Evolutionary conservation across 2,113 vertebrate species (phyloP).

Genomic region (Brachyistius frenatus): DNA sequence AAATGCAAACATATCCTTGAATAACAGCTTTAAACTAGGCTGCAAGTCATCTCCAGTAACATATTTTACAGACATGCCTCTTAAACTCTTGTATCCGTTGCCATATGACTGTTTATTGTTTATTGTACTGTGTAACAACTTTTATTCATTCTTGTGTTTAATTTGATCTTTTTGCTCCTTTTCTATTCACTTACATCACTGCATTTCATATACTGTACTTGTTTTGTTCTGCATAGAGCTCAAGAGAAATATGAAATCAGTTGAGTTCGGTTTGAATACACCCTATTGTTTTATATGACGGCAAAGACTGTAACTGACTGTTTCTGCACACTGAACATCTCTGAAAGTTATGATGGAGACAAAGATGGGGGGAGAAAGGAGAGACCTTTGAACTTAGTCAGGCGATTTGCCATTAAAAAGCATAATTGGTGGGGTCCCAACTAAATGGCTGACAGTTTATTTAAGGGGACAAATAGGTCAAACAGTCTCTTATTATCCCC

Average conservation of each 20-base stretch:
- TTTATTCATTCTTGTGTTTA: neutral
- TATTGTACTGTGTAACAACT: neutral
- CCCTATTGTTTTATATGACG: slow-evolving; percentile 11
- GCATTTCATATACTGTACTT: neutral
- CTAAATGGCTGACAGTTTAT: slow-evolving; percentile 71
- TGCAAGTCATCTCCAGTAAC: too few relatives aligned
- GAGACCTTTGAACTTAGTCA: slow-evolving; percentile 35
- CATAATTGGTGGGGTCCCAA: slow-evolving; percentile 54
- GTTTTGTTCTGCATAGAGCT: neutral
- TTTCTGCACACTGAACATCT: slow-evolving; percentile 24
- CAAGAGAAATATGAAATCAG: neutral
- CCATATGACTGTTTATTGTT: neutral
- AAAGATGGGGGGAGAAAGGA: slow-evolving; percentile 35
- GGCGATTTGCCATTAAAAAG: slow-evolving; percentile 52
- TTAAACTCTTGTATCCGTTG: too few relatives aligned
- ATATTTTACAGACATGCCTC: too few relatives aligned
- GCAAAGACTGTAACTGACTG: slow-evolving; percentile 9
- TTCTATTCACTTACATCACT: neutral
- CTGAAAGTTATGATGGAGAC: slow-evolving; percentile 40
- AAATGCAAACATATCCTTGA: too few relatives aligned
- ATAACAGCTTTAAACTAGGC: too few relatives aligned
- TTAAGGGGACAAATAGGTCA: slow-evolving; percentile 78
- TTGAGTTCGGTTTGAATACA: slow-evolving; percentile 4
- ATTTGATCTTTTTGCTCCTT: neutral
- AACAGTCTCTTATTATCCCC: slow-evolving; percentile 75